Percentiles rank a stretch among this genome's conserved stretches.
These are phyloP conservation scores for Amphibalanus amphitrite DNA, from an alignment of 1,140 invertebrate genomes.

Conservation along the genomic window DNA sequence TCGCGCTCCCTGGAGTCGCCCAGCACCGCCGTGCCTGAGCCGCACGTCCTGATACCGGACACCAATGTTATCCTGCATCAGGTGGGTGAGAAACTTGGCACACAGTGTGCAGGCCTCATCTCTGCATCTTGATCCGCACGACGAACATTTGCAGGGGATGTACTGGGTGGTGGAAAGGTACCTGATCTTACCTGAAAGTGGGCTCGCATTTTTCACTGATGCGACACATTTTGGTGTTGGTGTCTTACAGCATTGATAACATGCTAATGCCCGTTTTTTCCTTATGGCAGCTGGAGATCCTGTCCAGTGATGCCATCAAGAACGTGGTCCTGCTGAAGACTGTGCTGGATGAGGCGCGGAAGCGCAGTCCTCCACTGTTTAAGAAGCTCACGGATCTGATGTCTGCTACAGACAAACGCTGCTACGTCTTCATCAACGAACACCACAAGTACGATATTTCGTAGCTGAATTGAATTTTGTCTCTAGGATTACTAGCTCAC, in stretches of 20 bases:
- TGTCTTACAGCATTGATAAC: too few relatives aligned
- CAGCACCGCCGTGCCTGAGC: conserved; percentile 39
- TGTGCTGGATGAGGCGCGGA: conserved; percentile 83
- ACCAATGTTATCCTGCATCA: conserved; percentile 83
- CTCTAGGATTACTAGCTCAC: too few relatives aligned
- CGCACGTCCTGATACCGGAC: conserved; percentile 79
- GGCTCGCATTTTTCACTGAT: neutral
- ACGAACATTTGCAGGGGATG: neutral
- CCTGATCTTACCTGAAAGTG: neutral
- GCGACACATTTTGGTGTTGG: neutral
- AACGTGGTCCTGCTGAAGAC: conserved; percentile 88
- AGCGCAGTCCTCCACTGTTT: conserved; percentile 70
- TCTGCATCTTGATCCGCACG: neutral
- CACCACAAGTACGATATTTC: conserved; percentile 55
- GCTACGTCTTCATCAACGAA: conserved; percentile 89
- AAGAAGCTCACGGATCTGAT: conserved; percentile 72
- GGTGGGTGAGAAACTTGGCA: conserved; percentile 26
- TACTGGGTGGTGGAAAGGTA: neutral
- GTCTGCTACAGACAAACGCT: conserved; percentile 56
- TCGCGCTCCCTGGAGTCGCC: conserved; percentile 37
- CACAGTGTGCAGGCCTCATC: neutral
- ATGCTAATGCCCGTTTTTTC: neutral
- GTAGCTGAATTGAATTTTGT: too few relatives aligned
- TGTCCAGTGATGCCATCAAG: conserved; percentile 57
- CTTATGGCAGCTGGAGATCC: conserved; percentile 75